Conservation (phyloP, 2,888 invertebrate species). For the Uloborus plumipes region DNA sequence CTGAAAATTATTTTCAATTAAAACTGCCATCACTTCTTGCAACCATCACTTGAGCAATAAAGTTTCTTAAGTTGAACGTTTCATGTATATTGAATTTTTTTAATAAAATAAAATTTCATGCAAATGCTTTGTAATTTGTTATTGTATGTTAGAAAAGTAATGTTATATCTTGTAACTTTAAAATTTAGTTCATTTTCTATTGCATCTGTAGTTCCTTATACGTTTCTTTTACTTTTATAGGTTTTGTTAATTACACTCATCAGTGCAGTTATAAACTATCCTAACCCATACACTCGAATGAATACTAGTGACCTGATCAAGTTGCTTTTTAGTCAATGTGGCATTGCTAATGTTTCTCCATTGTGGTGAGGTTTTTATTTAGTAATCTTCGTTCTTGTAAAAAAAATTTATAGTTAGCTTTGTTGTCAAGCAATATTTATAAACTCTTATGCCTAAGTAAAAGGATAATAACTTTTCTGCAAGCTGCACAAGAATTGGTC, state of each 20-base stretch:
- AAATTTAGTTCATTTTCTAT: neutral
- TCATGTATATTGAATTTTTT: too few relatives aligned
- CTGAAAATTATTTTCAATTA: too few relatives aligned
- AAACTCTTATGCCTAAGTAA: too few relatives aligned
- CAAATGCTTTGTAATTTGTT: neutral
- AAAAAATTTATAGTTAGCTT: too few relatives aligned
- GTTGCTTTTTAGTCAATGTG: constrained; percentile 67
- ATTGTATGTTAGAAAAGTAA: neutral
- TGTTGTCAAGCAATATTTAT: too few relatives aligned
- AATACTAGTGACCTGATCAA: constrained; percentile 67
- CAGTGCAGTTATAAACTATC: constrained; percentile 74
- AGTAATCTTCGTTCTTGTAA: too few relatives aligned
- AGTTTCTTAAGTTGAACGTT: too few relatives aligned
- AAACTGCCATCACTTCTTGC: too few relatives aligned
- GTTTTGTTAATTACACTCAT: constrained; percentile 73
- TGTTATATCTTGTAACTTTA: too few relatives aligned
- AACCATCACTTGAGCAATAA: too few relatives aligned
- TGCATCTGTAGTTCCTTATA: neutral
- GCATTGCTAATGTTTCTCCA: constrained; percentile 65
- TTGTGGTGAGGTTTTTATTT: neutral
- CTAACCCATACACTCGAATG: constrained; percentile 74
- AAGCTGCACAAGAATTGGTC: too few relatives aligned
- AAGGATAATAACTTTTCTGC: too few relatives aligned
- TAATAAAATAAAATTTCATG: neutral
- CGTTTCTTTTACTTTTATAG: constrained; percentile 27